Conservation (phyloP, 2,888 invertebrate genomes). For the Pandemis heparana region DNA sequence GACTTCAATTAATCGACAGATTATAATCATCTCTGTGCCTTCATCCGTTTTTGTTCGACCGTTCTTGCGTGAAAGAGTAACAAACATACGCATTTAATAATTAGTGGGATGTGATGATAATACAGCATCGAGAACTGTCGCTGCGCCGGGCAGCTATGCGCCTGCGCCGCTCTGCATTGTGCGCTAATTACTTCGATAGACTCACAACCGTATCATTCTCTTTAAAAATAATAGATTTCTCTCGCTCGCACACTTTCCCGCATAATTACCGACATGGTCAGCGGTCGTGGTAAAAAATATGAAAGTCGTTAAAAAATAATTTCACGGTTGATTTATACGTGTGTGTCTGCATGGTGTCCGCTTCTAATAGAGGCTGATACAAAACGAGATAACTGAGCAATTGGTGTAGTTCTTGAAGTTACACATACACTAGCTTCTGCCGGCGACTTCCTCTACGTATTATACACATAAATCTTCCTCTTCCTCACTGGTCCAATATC, state of each 20-base stretch:
- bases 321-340: conserved; percentile 46
- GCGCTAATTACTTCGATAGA: conserved; percentile 32
- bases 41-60: too few species aligned
- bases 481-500: too few species aligned
- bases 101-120: too few species aligned
- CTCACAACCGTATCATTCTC: conserved; percentile 40
- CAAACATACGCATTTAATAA: too few species aligned
- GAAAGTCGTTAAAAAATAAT: conserved; percentile 48
- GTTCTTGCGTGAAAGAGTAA: too few species aligned
- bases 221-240: conserved; percentile 47
- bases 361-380: neutral
- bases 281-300: conserved; percentile 47
- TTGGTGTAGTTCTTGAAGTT: neutral
- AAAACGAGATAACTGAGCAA: neutral
- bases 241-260: conserved; percentile 51
- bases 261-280: conserved; percentile 50
- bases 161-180: conserved; percentile 19
- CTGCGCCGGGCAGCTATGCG: neutral
- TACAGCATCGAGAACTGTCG: neutral
- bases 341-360: conserved; percentile 27
- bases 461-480: too few species aligned
- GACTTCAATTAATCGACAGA: too few species aligned
- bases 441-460: too few species aligned
- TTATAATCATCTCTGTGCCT: too few species aligned
- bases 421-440: too few species aligned